These are phyloP conservation scores for Drosophila mojavensis DNA, from an alignment of 1,140 invertebrate genomes.

Conservation along the genomic window DNA sequence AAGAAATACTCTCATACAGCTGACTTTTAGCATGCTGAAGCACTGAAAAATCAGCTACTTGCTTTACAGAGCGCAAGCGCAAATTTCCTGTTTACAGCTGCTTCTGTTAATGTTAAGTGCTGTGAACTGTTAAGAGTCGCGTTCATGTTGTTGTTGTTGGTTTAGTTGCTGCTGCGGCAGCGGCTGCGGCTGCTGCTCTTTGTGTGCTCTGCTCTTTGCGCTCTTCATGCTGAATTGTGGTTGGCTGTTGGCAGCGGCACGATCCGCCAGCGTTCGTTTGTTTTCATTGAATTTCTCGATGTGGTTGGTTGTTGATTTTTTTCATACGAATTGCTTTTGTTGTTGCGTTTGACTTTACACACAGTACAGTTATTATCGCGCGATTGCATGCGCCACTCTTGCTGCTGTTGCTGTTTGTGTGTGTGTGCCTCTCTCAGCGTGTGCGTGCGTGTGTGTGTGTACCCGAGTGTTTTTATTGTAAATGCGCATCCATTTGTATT, in stretches of 20 bases:
- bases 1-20: not conserved
- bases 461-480: conserved; percentile 61
- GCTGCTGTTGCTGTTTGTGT: conserved; percentile 26
- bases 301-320: conserved; percentile 73
- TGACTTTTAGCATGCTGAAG: conserved; percentile 8
- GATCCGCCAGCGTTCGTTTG: conserved; percentile 68
- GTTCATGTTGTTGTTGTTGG: conserved; percentile 16
- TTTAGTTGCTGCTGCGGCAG: not conserved
- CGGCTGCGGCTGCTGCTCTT: conserved; percentile 11
- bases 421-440: conserved; percentile 14
- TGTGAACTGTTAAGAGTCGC: conserved; percentile 47
- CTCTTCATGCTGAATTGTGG: conserved; percentile 61
- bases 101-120: conserved; percentile 49
- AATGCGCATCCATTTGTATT: conserved; percentile 77
- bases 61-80: conserved; percentile 18
- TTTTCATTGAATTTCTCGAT: conserved; percentile 79
- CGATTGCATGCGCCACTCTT: conserved; percentile 32
- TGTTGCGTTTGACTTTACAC: conserved; percentile 57
- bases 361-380: conserved; percentile 73
- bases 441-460: conserved; percentile 33
- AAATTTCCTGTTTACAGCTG: conserved; percentile 35
- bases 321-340: conserved; percentile 34
- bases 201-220: conserved; percentile 15
- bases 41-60: conserved; percentile 23
- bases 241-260: conserved; percentile 69